A percentile compares a stretch with the other conserved stretches of the same genome.
Evolutionary conservation across 2,113 vertebrate species (phyloP).

Genomic region (Hydropotes inermis): DNA sequence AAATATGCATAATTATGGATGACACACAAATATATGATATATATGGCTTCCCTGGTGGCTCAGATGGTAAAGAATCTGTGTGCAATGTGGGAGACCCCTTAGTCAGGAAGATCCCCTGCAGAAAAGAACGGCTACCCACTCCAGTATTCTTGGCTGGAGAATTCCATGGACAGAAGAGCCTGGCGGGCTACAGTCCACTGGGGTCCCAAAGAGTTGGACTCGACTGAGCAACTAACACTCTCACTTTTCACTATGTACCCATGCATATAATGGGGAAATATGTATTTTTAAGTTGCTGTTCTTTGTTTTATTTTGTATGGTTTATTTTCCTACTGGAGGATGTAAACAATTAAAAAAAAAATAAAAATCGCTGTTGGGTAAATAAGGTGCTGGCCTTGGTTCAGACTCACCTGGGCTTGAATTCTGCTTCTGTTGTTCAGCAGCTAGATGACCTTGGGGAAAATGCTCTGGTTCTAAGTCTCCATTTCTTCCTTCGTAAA

Average conservation of each 20-base stretch:
- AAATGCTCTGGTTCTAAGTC: not conserved
- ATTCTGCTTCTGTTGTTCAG: not conserved
- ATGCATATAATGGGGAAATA: not conserved
- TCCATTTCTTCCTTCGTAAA: not conserved
- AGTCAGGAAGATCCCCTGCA: not conserved
- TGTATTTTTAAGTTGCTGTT: not conserved
- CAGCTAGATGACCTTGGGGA: not conserved
- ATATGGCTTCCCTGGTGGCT: not conserved
- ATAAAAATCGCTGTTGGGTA: not conserved
- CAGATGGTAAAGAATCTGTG: not conserved
- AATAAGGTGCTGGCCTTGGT: not conserved
- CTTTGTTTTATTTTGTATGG: not conserved
- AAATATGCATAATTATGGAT: not conserved
- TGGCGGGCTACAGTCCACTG: not conserved
- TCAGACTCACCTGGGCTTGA: not conserved
- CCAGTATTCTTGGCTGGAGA: not conserved
- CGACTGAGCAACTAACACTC: fast-evolving
- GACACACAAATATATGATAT: not conserved
- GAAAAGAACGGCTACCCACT: not conserved
- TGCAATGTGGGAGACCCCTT: not conserved
- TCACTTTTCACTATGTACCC: not conserved
- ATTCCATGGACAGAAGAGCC: not conserved
- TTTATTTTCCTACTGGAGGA: not conserved
- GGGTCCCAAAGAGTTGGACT: not conserved
- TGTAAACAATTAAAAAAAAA: not conserved